Evolutionary conservation across 1,140 invertebrate species (phyloP).

Genomic region (Pemphigus obesinymphae): DNA sequence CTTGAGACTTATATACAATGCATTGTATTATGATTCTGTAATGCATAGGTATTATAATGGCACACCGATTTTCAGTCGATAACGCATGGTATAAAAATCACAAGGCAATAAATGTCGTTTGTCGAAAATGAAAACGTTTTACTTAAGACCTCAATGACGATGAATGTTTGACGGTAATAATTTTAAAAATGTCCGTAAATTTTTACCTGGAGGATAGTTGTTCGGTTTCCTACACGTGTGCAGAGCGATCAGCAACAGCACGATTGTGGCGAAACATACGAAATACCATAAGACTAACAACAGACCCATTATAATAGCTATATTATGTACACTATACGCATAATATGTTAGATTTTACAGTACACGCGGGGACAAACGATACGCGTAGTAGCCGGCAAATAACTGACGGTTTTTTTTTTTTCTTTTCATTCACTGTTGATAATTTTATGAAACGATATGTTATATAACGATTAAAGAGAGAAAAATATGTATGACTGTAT

Average conservation of each 20-base stretch:
- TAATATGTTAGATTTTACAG: no score
- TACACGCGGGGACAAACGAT: not conserved
- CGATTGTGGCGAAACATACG: not conserved
- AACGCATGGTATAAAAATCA: no score
- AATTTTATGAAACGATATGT: not conserved
- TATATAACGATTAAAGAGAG: not conserved
- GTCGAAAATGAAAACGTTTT: no score
- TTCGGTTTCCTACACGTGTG: slow-evolving; percentile 20
- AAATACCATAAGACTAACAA: not conserved
- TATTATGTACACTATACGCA: not conserved
- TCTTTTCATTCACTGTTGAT: not conserved
- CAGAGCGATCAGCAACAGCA: not conserved
- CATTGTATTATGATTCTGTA: no score
- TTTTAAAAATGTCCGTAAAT: not conserved
- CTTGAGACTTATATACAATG: no score
- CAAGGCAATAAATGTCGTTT: no score
- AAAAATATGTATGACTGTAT: not conserved
- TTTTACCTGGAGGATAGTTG: slow-evolving; percentile 41
- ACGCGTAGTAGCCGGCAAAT: not conserved
- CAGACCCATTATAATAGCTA: not conserved
- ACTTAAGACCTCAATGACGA: no score
- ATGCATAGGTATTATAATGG: no score
- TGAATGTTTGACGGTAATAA: not conserved
- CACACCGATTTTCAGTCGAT: no score
- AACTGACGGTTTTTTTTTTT: not conserved